phyloP scores from a whole-genome alignment of 2,797 vertebrate species.

The Enteromius unitaeniatus region DNA sequence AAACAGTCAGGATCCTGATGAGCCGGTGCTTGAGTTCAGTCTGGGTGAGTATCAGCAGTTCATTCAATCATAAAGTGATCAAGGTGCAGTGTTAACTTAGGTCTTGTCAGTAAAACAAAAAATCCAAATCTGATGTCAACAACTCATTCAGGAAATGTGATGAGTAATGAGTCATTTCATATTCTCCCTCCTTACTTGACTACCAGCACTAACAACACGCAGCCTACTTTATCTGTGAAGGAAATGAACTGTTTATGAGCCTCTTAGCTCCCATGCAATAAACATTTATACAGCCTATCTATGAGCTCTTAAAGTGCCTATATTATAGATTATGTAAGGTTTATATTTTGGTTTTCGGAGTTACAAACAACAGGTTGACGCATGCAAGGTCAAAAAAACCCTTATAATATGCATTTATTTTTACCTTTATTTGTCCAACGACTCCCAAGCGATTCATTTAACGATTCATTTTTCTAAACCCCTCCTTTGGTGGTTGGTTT shows the following conservation, averaged over 20 bases:
- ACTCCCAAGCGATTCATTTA: no score
- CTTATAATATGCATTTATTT: no score
- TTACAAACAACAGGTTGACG: no score
- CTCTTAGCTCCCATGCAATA: background rate
- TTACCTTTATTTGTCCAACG: no score
- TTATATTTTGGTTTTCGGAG: no score
- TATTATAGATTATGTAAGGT: no score
- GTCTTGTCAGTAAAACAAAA: background rate
- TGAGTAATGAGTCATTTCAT: background rate
- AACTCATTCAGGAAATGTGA: slow-evolving; percentile 5
- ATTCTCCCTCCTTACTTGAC: slow-evolving; percentile 4
- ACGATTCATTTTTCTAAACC: no score
- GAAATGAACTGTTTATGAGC: slow-evolving; percentile 10
- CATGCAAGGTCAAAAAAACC: no score
- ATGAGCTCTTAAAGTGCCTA: background rate
- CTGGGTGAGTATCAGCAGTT: slow-evolving; percentile 82
- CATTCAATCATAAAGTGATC: background rate
- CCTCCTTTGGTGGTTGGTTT: no score
- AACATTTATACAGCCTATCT: background rate
- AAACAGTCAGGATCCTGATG: slow-evolving; percentile 95
- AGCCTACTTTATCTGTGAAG: background rate
- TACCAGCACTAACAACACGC: background rate
- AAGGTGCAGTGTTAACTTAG: background rate
- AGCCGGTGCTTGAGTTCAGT: slow-evolving; percentile 97
- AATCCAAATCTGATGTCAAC: background rate